phyloP scores from a whole-genome alignment of 2,797 vertebrate genomes.

The Pipistrellus nathusii region DNA sequence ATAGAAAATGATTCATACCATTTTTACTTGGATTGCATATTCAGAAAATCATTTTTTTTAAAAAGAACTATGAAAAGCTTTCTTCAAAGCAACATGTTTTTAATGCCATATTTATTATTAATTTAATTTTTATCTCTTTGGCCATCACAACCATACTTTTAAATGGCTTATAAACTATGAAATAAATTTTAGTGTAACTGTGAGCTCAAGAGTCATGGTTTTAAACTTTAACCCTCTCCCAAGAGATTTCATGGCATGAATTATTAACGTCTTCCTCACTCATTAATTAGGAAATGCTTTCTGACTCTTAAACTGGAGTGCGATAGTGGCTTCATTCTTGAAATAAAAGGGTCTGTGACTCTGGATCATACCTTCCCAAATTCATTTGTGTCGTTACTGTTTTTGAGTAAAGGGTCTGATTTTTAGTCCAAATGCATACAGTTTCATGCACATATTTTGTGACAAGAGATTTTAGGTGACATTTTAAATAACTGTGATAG shows the following conservation, averaged over 20 bases:
- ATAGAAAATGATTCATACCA: neutral
- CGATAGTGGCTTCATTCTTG: neutral
- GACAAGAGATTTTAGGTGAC: conserved; percentile 12
- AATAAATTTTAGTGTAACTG: neutral
- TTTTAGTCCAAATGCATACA: conserved; percentile 1
- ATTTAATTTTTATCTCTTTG: conserved; percentile 33
- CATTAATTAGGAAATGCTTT: neutral
- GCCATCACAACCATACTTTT: neutral
- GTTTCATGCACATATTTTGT: neutral
- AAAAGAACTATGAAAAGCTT: conserved; percentile 17
- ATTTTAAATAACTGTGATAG: conserved; percentile 12
- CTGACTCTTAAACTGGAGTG: neutral
- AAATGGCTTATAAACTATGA: neutral
- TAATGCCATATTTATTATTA: neutral
- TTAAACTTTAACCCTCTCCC: neutral
- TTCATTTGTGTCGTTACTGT: neutral
- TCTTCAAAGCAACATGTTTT: conserved; percentile 9
- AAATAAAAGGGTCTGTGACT: neutral
- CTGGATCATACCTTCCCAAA: neutral
- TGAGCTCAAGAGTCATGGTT: neutral
- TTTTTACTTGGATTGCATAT: neutral
- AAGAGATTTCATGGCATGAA: neutral
- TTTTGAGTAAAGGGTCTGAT: neutral
- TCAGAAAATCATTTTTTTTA: neutral
- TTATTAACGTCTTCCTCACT: neutral